Conservation (phyloP, 2,888 invertebrate genomes). For the Oegoconia quadripuncta region DNA sequence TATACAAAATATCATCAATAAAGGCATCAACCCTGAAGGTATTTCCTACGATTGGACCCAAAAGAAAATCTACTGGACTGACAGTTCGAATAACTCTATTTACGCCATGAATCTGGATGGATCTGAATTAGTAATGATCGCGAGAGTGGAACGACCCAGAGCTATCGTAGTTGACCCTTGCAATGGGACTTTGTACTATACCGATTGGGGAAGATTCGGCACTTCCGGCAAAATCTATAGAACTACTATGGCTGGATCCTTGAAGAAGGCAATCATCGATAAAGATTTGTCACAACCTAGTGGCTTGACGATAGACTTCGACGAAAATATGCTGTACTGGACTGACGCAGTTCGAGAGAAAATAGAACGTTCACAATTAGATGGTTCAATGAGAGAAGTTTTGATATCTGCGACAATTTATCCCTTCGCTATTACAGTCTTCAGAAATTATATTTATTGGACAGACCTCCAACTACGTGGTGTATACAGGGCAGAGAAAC, state of each 20-base stretch:
- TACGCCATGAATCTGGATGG: conserved; percentile 97
- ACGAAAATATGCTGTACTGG: conserved; percentile 96
- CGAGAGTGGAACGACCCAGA: conserved; percentile 93
- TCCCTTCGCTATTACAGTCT: conserved; percentile 96
- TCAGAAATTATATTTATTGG: conserved; percentile 96
- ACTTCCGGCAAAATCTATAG: conserved; percentile 96
- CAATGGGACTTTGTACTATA: conserved; percentile 95
- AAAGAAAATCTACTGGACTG: conserved; percentile 98
- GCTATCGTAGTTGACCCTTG: conserved; percentile 98
- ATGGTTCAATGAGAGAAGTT: conserved; percentile 91
- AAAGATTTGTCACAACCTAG: conserved; percentile 96
- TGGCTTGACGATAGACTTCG: conserved; percentile 96
- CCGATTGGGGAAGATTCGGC: conserved; percentile 97
- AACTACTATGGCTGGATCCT: conserved; percentile 97
- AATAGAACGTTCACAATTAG: conserved; percentile 94
- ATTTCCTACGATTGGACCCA: conserved; percentile 99
- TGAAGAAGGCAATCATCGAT: conserved; percentile 92
- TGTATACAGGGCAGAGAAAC: conserved; percentile 97
- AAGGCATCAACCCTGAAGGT: conserved; percentile 94
- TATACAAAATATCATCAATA: conserved; percentile 84
- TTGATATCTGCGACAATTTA: conserved; percentile 94
- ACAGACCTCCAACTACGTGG: conserved; percentile 95
- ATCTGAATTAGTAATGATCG: conserved; percentile 92
- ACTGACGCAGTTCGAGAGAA: conserved; percentile 97
- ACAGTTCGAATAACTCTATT: conserved; percentile 95